Base-by-base conservation (phyloP, 2,888 invertebrate genomes). In the Timandra comae region DNA sequence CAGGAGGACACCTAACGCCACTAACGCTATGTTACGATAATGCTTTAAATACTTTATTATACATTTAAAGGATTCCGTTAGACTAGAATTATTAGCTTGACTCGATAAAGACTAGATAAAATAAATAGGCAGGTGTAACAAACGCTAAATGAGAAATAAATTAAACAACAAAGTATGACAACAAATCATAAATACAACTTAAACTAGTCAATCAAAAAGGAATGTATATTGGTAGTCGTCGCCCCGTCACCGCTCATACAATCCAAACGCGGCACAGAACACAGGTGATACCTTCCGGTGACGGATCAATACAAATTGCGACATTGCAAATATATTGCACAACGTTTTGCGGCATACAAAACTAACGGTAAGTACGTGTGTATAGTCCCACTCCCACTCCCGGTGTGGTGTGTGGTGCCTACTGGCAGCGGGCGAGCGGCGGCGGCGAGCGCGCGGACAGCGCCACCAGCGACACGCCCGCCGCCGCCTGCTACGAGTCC, bases 401-500 rank as follows among this genome's bases (percentile, higher is more conserved):
- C 27, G 26, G 50, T 32, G 48, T 38, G 27, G 33, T 30, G 20
- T 46, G 38, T 25, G 49, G 44, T 19, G 57, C 55, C 39, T 51
- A 41, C 27, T 46, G 41, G 50, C 49, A 32, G 37, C 30, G 24
- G 34, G 16, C 16, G 16, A 16, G 16, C 6, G 4, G 16, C 30
- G 25, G 3, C 39, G 19, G 34, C 46, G 12, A n/a, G 42, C 47
- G 28, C 59, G 55, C 42, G n/a, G 65, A 62, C 35, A 63, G 16
- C n/a, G n/a, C 16, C 27, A 45, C 43, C 49, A 32, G 37, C 30
- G 24, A 33, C 4, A 55, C 41, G 22, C 64, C 62, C 35, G 63
- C 63, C 36, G 68, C 53, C 44, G 72, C 46, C 56, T 79, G 81
- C 85, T 85, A 85, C 68, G 85, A 82, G 49, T 84, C 82, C 11